A percentile compares a stretch with the other conserved stretches of the same genome.
Evolutionary conservation across 1,140 invertebrate genomes (phyloP).

Genomic region (Ceratitis capitata): DNA sequence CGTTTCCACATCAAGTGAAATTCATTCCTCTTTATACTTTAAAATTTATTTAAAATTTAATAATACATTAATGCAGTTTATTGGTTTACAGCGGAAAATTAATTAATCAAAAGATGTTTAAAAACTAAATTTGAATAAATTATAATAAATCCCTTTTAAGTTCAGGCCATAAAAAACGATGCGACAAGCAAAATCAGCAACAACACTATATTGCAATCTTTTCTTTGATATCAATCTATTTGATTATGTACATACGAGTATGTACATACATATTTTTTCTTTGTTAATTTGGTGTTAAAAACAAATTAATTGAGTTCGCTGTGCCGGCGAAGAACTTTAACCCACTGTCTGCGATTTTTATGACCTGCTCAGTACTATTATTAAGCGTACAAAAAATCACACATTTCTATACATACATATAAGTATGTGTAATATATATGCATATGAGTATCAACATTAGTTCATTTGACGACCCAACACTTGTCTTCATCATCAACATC

Average conservation of each 20-base stretch:
- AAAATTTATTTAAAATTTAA: too few species aligned
- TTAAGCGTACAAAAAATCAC: not conserved
- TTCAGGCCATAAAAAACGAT: too few species aligned
- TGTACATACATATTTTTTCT: not conserved
- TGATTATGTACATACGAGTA: not conserved
- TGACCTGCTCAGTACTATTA: not conserved
- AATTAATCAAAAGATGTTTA: too few species aligned
- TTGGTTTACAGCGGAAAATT: too few species aligned
- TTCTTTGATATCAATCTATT: too few species aligned
- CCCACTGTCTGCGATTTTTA: slow-evolving; percentile 20
- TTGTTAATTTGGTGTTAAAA: not conserved
- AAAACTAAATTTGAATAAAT: too few species aligned
- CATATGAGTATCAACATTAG: not conserved
- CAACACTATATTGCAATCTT: too few species aligned
- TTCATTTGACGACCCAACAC: not conserved
- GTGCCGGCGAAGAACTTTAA: slow-evolving; percentile 7
- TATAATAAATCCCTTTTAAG: too few species aligned
- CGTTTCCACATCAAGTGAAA: too few species aligned
- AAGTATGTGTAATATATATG: not conserved
- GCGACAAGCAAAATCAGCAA: too few species aligned
- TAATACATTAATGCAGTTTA: too few species aligned
- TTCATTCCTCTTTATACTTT: too few species aligned
- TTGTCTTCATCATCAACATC: not conserved
- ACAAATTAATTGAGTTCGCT: not conserved
- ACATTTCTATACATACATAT: not conserved